Base-by-base conservation (phyloP, 92 coral and sea anemone genomes). In the Bergia sp. region DNA sequence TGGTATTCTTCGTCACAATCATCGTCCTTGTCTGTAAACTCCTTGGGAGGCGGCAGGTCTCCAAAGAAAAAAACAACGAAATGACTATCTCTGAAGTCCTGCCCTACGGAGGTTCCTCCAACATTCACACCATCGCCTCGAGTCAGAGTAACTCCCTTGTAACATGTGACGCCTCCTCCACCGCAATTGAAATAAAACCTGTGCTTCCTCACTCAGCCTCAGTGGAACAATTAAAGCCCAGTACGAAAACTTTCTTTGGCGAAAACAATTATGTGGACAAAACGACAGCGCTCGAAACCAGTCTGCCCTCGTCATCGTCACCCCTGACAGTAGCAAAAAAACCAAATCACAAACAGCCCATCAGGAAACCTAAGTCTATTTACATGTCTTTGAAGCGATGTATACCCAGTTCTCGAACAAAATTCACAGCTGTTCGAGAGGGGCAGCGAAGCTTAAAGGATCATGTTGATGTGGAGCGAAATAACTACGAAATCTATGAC, bases 301-400 rank as follows among this genome's bases (percentile, higher is more conserved):
- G 7, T 47, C 53, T 9, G 64, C 64, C 20, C 18, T 57, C 64
- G 80, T 10, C 80, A 21, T 37, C 37, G 10, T 47, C 23, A 6
- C 69, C 77, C 66, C 11, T 1, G 43, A 37, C 53, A 23, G 61
- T 21, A 9, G 43, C 40, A 37, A 43, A 44, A 15, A 41, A 37
- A 3, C 8, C 15, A 8, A 79, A 45, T 2, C 18, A 79, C 73
- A 66, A 61, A 23, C 29, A 6, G 4, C 61, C 9, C 49, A 0
- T 9, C 53, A 23, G 64, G 10, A 42, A 23, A 23, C 36, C 64
- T 0, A 72, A 8, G 29, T 7, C 66, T 12, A 5, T 47, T 29
- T 84, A 84, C 43, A 69, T 44, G 87, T 84, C 87, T 1, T 84
- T 84, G 65, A 84, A 84, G 50, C 58, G 87, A 44, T 43, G 71